Conservation (phyloP, 2,113 vertebrate genomes). For the Psittacula cyanocephala region DNA sequence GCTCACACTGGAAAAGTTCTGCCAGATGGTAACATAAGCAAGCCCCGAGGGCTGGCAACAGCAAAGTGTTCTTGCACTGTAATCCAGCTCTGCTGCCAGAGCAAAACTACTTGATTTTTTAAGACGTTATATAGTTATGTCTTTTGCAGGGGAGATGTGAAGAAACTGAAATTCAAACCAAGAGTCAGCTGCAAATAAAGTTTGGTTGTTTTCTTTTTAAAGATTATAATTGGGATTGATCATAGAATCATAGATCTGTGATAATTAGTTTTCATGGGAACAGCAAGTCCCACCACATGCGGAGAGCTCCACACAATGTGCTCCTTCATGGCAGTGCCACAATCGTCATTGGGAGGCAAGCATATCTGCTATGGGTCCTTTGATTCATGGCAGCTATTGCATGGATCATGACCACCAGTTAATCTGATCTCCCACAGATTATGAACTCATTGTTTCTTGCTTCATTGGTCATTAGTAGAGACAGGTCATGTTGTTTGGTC, state of each 20-base stretch:
- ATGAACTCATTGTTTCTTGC: background rate
- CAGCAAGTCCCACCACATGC: rapidly evolving
- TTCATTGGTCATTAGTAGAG: rapidly evolving
- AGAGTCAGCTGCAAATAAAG: background rate
- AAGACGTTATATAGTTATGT: background rate
- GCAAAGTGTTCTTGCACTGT: background rate
- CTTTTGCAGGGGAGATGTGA: background rate
- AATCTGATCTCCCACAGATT: background rate
- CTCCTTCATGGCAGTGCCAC: background rate
- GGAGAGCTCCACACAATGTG: background rate
- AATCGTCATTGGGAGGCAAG: rapidly evolving
- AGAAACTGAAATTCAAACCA: background rate
- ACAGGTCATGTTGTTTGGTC: background rate
- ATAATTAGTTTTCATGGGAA: background rate
- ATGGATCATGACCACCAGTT: background rate
- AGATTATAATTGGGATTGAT: background rate
- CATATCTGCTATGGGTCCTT: rapidly evolving
- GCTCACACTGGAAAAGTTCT: background rate
- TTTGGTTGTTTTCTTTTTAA: background rate
- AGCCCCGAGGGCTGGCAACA: background rate
- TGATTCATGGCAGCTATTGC: rapidly evolving
- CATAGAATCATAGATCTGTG: background rate
- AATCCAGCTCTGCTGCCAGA: background rate
- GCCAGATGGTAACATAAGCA: background rate
- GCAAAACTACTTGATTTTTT: background rate